phyloP scores from a whole-genome alignment of 2,888 invertebrate species.

The Campopleginae sp. region DNA sequence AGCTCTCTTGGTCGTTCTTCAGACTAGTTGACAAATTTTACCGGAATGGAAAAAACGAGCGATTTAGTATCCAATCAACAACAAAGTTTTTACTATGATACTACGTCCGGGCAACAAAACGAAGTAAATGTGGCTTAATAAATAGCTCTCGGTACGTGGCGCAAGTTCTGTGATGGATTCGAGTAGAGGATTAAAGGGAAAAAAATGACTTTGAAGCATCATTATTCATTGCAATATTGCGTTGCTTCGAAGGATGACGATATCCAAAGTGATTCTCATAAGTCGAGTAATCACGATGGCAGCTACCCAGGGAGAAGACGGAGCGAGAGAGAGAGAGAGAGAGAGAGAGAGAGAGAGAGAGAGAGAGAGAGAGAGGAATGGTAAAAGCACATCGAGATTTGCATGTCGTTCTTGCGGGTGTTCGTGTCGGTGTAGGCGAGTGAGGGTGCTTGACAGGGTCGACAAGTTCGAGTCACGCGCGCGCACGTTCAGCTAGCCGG shows the following conservation, averaged over 20 bases:
- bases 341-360: background rate
- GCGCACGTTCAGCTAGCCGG: conserved; percentile 49
- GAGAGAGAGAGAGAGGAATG: conserved; percentile 3
- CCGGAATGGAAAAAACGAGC: background rate
- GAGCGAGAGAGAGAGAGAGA: conserved; percentile 50
- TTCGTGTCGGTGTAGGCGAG: conserved; percentile 43
- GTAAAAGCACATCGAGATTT: conserved; percentile 65
- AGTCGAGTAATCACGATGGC: conserved; percentile 61
- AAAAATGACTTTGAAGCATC: conserved; percentile 35
- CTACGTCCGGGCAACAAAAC: background rate
- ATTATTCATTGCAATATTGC: conserved; percentile 58
- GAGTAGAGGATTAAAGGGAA: conserved; percentile 28
- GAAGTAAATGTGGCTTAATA: background rate
- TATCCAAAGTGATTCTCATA: conserved; percentile 59
- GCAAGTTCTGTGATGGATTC: conserved; percentile 27
- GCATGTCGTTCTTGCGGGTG: conserved; percentile 50
- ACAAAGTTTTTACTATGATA: conserved; percentile 28
- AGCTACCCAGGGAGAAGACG: conserved; percentile 28
- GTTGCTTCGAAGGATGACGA: conserved; percentile 33
- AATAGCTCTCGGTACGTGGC: conserved; percentile 6
- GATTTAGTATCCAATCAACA: background rate
- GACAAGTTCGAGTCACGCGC: conserved; percentile 63
- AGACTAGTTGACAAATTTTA: background rate
- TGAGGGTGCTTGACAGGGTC: conserved; percentile 32
- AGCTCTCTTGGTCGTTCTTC: background rate